These are phyloP conservation scores for Formica exsecta DNA, from an alignment of 1,140 invertebrate genomes.

Conservation along the genomic window DNA sequence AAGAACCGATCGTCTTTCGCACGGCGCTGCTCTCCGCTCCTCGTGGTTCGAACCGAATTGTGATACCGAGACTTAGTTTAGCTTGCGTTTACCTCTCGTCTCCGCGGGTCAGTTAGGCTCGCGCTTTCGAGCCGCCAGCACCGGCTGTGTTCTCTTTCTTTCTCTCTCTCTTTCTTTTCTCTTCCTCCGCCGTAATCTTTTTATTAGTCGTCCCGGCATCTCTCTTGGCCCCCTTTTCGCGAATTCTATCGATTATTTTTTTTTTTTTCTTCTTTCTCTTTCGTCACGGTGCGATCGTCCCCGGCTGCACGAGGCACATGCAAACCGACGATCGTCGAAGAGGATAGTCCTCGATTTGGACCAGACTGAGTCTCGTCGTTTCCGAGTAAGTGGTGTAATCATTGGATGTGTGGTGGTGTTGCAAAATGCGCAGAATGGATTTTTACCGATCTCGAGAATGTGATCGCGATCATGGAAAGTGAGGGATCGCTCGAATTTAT, in stretches of 20 bases:
- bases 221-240: not conserved
- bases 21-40: slow-evolving; percentile 50
- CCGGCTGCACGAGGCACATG: slow-evolving; percentile 30
- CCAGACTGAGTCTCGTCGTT: slow-evolving; percentile 35
- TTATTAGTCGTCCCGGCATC: slow-evolving; percentile 10
- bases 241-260: not conserved
- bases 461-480: not conserved
- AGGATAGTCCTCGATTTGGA: slow-evolving; percentile 46
- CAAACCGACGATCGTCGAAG: slow-evolving; percentile 33
- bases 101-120: slow-evolving; percentile 82
- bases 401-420: not conserved
- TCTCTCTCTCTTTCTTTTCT: slow-evolving; percentile 33
- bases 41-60: slow-evolving; percentile 80
- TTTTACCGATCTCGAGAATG: not conserved
- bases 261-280: not conserved
- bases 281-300: not conserved
- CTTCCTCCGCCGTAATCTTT: not conserved
- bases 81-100: slow-evolving; percentile 82
- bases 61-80: slow-evolving; percentile 81
- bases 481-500: slow-evolving; percentile 17
- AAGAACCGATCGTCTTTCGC: slow-evolving; percentile 34
- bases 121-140: slow-evolving; percentile 84
- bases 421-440: slow-evolving; percentile 1
- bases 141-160: slow-evolving; percentile 56
- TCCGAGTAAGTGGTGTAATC: slow-evolving; percentile 56